Percentiles rank a stretch among this genome's conserved stretches.
Evolutionary conservation across 1,140 invertebrate species (phyloP).

Genomic region (Archegozetes longisetosus): DNA sequence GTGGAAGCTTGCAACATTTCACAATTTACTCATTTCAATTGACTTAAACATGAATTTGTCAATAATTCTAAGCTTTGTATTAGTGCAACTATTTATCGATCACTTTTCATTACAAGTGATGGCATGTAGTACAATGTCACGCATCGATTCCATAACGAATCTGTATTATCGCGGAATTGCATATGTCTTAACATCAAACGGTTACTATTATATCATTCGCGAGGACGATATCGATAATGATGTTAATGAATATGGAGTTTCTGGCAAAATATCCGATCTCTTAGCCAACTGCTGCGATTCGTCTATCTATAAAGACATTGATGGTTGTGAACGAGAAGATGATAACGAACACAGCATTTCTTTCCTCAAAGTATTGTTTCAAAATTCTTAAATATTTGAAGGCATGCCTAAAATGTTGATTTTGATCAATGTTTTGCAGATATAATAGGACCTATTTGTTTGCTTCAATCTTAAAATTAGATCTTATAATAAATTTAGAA

Average conservation of each 20-base stretch:
- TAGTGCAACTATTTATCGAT: no score
- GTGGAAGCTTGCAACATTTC: no score
- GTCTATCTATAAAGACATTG: not conserved
- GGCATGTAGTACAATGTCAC: not conserved
- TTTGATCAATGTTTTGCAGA: no score
- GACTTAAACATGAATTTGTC: no score
- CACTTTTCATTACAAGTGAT: no score
- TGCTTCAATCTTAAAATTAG: no score
- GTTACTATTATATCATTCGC: not conserved
- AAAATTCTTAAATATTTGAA: no score
- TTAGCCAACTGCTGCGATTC: not conserved
- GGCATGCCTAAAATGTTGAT: no score
- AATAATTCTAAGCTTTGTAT: no score
- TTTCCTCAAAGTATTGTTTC: not conserved
- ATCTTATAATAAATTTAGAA: no score
- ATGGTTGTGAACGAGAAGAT: not conserved
- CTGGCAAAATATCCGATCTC: not conserved
- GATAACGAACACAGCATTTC: not conserved
- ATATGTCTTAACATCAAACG: not conserved
- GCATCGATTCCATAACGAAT: not conserved
- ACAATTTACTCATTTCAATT: no score
- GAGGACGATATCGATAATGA: not conserved
- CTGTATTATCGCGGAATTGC: not conserved
- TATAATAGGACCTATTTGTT: no score
- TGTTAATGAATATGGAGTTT: not conserved